Base-by-base conservation (phyloP, 2,113 vertebrate genomes). In the Bungarus multicinctus region DNA sequence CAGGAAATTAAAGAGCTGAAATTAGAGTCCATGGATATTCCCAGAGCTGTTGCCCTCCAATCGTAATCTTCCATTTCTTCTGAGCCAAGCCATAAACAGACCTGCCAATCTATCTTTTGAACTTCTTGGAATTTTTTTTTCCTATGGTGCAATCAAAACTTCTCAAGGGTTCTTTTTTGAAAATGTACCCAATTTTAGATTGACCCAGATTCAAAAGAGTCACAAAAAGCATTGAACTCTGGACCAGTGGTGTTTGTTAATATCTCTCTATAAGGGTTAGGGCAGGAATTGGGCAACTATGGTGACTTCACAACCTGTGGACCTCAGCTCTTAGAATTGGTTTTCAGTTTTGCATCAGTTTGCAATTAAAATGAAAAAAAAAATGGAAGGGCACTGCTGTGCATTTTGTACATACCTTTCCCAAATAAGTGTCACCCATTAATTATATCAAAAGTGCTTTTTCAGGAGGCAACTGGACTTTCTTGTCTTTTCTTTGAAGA, bases 121-220 rank as follows among this genome's bases (percentile, higher is more conserved):
- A 94, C 94, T 96, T 96, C 96, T 96, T 93, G 95, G 96, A 97
- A 97, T 25, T 92, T 94, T 96, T 94, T 95, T 94, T 50, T 10
- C 94, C 95, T 93, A 97, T 95, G 96, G 95, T 93, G 39, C 95
- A 94, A 96, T 97, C 95, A 88, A 93, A 94, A 96, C 97, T 97
- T 90, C 89, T 90, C 57, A 30, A 30, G 58, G 58, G 25, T 60
- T 60, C 58, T 30, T 60, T 60, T 60, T 60, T 60, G 10, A 60
- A 30, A 60, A 60, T 27, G 25, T 60, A 30, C 25, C 58, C 10
- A 60, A 30, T 30, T 60, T 60, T 30, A 60, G 25, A 27, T 60
- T 11, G 58, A 60, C 58, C 58, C 58, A 60, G 25, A 60, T 60
- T 60, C 58, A 60, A 4, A 60, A 60, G 9, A 60, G 25, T 27